Conservation (phyloP, 1,140 invertebrate species). For the Radopholus similis region DNA sequence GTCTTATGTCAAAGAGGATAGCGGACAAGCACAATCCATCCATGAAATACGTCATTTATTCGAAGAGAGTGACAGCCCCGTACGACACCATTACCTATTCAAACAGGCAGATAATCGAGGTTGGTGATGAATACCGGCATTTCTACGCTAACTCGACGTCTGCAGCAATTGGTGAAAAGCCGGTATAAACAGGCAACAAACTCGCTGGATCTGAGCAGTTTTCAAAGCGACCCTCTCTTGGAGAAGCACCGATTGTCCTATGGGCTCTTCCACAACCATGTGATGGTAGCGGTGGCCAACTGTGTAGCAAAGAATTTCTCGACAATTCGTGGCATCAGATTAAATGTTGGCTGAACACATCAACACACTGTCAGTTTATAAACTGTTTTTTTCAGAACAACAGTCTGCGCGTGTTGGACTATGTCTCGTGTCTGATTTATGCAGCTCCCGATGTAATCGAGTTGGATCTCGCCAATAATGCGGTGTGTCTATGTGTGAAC, state of each 20-base stretch:
- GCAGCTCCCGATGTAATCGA: constrained; percentile 34
- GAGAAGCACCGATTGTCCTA: constrained; percentile 3
- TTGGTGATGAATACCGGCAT: background rate
- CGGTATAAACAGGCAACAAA: constrained; percentile 26
- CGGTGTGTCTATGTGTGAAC: constrained; percentile 23
- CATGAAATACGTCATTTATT: constrained; percentile 22
- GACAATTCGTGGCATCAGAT: constrained; percentile 24
- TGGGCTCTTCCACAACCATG: constrained; percentile 30
- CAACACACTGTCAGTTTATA: background rate
- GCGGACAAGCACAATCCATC: constrained; percentile 26
- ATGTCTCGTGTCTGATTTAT: constrained; percentile 16
- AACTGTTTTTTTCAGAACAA: constrained; percentile 22
- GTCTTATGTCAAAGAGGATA: constrained; percentile 14
- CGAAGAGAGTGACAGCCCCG: constrained; percentile 8
- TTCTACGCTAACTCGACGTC: background rate
- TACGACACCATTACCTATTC: constrained; percentile 14
- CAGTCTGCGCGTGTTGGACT: constrained; percentile 26
- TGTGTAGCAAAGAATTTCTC: constrained; percentile 16
- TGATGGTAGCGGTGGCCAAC: constrained; percentile 21
- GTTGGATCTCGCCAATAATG: constrained; percentile 36
- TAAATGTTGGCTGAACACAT: constrained; percentile 22
- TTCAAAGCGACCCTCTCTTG: constrained; percentile 18
- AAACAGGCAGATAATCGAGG: constrained; percentile 16
- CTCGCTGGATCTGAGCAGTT: constrained; percentile 35
- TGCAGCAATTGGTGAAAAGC: constrained; percentile 23